Evolutionary conservation across 2,888 invertebrate genomes (phyloP).

Genomic region (Dinocampus coccinellae): DNA sequence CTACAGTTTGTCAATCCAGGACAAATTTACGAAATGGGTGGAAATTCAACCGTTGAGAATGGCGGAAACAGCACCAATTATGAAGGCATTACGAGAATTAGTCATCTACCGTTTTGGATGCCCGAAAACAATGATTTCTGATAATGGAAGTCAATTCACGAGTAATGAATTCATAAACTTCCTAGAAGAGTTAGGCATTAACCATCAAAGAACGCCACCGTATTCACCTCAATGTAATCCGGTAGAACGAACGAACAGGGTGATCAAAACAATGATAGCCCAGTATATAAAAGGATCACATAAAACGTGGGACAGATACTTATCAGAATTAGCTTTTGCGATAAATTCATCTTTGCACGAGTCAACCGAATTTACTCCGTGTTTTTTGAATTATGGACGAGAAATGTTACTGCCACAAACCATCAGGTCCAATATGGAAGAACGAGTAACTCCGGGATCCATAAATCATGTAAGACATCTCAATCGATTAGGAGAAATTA

Average conservation of each 20-base stretch:
- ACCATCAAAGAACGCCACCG: background rate
- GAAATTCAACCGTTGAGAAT: conserved; percentile 18
- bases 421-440: no score
- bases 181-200: background rate
- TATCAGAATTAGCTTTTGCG: background rate
- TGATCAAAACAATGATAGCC: background rate
- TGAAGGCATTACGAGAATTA: conserved; percentile 23
- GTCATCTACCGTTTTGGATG: conserved; percentile 45
- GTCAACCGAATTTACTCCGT: background rate
- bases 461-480: no score
- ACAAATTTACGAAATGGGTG: conserved; percentile 24
- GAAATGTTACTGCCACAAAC: conserved; percentile 25
- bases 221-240: conserved; percentile 1
- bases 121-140: conserved; percentile 43
- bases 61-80: background rate
- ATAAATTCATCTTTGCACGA: background rate
- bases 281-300: background rate
- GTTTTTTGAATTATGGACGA: background rate
- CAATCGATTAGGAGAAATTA: no score
- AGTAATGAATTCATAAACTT: conserved; percentile 7
- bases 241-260: background rate
- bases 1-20: conserved; percentile 43
- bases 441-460: no score
- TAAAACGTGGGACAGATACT: background rate
- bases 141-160: conserved; percentile 45